Evolutionary conservation across 2,113 vertebrate species (phyloP).

Genomic region (Hoplias malabaricus): DNA sequence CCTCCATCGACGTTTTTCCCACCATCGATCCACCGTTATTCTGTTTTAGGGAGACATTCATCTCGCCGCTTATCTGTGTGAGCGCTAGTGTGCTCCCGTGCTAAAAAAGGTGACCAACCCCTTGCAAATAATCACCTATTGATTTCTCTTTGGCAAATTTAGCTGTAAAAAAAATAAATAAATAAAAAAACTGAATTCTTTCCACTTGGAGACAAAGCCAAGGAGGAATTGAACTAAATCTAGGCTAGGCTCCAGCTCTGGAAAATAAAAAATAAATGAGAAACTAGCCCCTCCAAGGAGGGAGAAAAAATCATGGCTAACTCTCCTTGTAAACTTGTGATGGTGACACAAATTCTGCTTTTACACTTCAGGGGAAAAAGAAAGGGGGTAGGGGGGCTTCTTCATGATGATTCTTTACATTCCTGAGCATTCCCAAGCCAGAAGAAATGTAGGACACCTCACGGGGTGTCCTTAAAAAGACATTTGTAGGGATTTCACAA

Average conservation of each 20-base stretch:
- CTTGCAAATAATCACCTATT: constrained; percentile 60
- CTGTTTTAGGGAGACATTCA: constrained; percentile 39
- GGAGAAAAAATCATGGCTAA: neutral
- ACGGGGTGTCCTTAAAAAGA: neutral
- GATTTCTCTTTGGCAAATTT: constrained; percentile 59
- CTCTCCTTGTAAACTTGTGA: neutral
- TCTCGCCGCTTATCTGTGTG: constrained; percentile 36
- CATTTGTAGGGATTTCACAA: neutral
- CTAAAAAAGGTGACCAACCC: constrained; percentile 54
- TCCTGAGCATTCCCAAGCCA: neutral
- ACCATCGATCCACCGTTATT: constrained; percentile 26
- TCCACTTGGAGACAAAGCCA: constrained; percentile 12
- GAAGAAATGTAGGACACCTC: neutral
- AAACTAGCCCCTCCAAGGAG: neutral
- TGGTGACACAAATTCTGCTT: neutral
- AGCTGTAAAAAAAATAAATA: constrained; percentile 53
- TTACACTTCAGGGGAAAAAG: neutral
- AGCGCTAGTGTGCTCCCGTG: constrained; percentile 25
- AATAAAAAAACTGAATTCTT: constrained; percentile 25
- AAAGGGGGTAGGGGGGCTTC: no score
- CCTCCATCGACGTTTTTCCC: constrained; percentile 36
- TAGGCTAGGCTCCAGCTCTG: neutral
- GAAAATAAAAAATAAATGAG: neutral
- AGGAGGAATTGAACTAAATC: constrained; percentile 23
- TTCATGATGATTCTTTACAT: neutral